Evolutionary conservation across 2,888 invertebrate genomes (phyloP).

Genomic region (Drosophila nigritarsus): DNA sequence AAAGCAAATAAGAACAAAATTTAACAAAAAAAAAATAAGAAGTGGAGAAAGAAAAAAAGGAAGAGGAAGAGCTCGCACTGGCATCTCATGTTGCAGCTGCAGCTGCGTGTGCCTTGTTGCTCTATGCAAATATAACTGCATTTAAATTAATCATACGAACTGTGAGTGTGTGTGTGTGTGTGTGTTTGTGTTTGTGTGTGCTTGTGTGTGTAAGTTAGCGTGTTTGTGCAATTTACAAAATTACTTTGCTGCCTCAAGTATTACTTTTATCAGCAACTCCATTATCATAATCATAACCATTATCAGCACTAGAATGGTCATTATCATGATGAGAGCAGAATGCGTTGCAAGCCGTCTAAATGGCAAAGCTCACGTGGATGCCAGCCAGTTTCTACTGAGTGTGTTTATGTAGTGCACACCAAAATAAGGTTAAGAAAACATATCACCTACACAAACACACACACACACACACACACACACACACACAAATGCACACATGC

Average conservation of each 20-base stretch:
- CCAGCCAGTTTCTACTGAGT: slow-evolving; percentile 13
- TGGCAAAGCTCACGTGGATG: slow-evolving; percentile 45
- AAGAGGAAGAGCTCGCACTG: slow-evolving; percentile 10
- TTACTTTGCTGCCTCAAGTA: slow-evolving; percentile 56
- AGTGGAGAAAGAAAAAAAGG: not conserved
- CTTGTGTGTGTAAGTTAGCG: slow-evolving; percentile 14
- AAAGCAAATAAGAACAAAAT: slow-evolving; percentile 13
- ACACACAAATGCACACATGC: not conserved
- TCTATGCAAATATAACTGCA: slow-evolving; percentile 74
- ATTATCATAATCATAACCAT: slow-evolving; percentile 31
- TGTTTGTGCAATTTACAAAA: slow-evolving; percentile 71
- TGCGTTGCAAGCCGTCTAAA: slow-evolving; percentile 45
- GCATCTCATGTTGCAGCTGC: slow-evolving; percentile 20
- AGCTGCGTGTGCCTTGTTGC: slow-evolving; percentile 9
- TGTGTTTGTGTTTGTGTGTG: slow-evolving; percentile 5
- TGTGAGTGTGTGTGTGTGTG: not conserved
- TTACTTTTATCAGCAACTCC: slow-evolving; percentile 7
- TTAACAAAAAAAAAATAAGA: not conserved
- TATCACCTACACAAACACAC: slow-evolving; percentile 32
- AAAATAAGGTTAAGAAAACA: slow-evolving; percentile 76
- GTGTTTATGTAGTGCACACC: slow-evolving; percentile 34
- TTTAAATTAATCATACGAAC: slow-evolving; percentile 80
- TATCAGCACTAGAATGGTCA: slow-evolving; percentile 4
- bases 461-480: not conserved
- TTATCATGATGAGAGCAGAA: slow-evolving; percentile 32